Evolutionary conservation across 1,140 invertebrate genomes (phyloP).

Genomic region (Trichoplusia ni): DNA sequence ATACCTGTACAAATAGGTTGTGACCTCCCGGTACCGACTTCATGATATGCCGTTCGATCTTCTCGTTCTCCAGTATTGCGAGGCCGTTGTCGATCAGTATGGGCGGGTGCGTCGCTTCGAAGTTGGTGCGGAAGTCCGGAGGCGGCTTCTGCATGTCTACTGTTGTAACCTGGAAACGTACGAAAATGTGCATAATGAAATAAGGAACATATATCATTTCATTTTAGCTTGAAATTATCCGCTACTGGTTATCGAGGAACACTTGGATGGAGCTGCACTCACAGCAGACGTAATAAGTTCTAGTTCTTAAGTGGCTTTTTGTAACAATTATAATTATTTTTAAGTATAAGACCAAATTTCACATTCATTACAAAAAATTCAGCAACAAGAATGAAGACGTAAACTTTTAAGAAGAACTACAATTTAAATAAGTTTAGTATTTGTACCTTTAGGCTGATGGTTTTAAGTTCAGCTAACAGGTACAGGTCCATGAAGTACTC

Average conservation of each 20-base stretch:
- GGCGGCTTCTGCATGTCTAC: constrained; percentile 98
- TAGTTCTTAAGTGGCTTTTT: no score
- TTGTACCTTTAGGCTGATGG: constrained; percentile 93
- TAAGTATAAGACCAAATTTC: no score
- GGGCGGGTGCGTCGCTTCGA: constrained; percentile 97
- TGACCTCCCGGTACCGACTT: constrained; percentile 97
- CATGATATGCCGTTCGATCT: constrained; percentile 98
- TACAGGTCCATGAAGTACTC: constrained; percentile 99
- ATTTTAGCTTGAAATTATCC: no score
- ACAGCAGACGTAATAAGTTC: no score
- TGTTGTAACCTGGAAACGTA: constrained; percentile 87
- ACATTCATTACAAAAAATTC: no score
- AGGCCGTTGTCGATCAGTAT: constrained; percentile 96
- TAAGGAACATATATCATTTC: no score
- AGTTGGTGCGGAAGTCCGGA: constrained; percentile 97
- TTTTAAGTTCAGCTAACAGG: constrained; percentile 95
- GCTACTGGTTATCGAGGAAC: no score
- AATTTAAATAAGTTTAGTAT: not conserved
- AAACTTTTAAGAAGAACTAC: no score
- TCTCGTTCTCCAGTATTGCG: constrained; percentile 96
- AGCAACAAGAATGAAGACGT: no score
- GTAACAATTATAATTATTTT: no score
- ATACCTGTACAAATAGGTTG: constrained; percentile 94
- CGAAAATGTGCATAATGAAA: not conserved
- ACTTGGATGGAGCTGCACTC: no score